Conservation (phyloP, 2,888 invertebrate species). For the Tenthredo notha region DNA sequence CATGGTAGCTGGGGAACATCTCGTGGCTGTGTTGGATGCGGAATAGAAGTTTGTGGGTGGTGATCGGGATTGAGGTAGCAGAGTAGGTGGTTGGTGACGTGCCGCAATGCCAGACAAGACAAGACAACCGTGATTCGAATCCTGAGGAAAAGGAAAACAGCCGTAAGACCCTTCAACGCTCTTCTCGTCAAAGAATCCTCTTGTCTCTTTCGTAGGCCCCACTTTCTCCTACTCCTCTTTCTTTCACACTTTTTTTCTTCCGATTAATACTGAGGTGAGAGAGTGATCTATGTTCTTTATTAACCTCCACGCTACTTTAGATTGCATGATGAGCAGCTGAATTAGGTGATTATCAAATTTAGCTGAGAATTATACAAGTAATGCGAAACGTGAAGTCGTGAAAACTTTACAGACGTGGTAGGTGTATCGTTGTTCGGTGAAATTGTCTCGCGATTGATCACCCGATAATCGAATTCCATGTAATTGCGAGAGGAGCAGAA, state of each 20-base stretch:
- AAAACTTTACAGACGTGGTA: not conserved
- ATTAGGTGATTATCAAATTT: not conserved
- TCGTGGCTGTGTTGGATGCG: slow-evolving; percentile 35
- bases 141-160: slow-evolving; percentile 53
- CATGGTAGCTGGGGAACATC: slow-evolving; percentile 58
- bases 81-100: slow-evolving; percentile 60
- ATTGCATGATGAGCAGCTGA: slow-evolving; percentile 1
- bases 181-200: not conserved
- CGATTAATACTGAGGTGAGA: slow-evolving; percentile 7
- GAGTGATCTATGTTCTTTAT: slow-evolving; percentile 26
- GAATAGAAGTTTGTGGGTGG: not conserved
- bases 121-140: slow-evolving; percentile 72
- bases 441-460: not conserved
- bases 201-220: slow-evolving; percentile 54
- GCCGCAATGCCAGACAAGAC: slow-evolving; percentile 59
- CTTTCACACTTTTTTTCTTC: slow-evolving; percentile 56
- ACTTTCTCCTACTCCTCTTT: slow-evolving; percentile 53
- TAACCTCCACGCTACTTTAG: not conserved
- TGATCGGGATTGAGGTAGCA: slow-evolving; percentile 39
- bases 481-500: not conserved
- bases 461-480: not conserved
- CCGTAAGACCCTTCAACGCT: slow-evolving; percentile 25
- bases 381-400: not conserved
- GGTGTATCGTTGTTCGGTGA: not conserved
- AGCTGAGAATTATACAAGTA: not conserved